phyloP scores from a whole-genome alignment of 1,140 invertebrate genomes.

The Parapsyche elsis region DNA sequence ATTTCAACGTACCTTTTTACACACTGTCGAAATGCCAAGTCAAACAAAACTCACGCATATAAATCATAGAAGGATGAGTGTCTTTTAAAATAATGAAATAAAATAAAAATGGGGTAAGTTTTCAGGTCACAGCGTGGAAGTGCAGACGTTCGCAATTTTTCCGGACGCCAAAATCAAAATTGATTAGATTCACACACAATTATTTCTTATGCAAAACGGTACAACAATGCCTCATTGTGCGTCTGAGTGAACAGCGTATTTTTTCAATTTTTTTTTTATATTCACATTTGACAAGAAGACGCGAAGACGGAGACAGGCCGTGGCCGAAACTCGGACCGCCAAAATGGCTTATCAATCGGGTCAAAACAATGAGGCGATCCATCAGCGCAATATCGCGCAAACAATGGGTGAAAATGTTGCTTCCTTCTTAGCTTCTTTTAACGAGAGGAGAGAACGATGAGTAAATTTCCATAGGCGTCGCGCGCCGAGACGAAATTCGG shows the following conservation, averaged over 20 bases:
- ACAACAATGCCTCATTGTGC: slow-evolving; percentile 40
- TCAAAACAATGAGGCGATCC: slow-evolving; percentile 48
- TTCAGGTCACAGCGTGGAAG: background rate
- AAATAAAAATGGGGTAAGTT: slow-evolving; percentile 17
- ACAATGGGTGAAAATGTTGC: slow-evolving; percentile 49
- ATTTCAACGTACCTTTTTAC: slow-evolving; percentile 28
- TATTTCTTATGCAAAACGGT: slow-evolving; percentile 29
- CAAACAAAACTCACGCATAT: slow-evolving; percentile 22
- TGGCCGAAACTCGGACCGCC: slow-evolving; percentile 11
- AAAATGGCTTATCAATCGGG: slow-evolving; percentile 44
- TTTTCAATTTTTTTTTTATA: background rate
- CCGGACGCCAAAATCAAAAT: slow-evolving; percentile 15
- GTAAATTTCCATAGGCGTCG: slow-evolving; percentile 32
- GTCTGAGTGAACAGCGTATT: background rate
- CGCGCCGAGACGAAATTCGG: slow-evolving; percentile 24
- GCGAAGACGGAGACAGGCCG: slow-evolving; percentile 26
- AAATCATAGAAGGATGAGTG: background rate
- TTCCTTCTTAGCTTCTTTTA: slow-evolving; percentile 34
- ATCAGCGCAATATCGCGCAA: slow-evolving; percentile 51
- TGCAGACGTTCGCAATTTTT: background rate
- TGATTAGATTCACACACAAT: slow-evolving; percentile 42
- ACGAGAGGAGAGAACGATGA: slow-evolving; percentile 19
- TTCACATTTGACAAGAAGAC: slow-evolving; percentile 26
- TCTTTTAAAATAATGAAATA: background rate
- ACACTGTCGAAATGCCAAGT: slow-evolving; percentile 36